Evolutionary conservation across 35 echinoderm and acorn worm species (phyloP).

Genomic region (Lytechinus variegatus): DNA sequence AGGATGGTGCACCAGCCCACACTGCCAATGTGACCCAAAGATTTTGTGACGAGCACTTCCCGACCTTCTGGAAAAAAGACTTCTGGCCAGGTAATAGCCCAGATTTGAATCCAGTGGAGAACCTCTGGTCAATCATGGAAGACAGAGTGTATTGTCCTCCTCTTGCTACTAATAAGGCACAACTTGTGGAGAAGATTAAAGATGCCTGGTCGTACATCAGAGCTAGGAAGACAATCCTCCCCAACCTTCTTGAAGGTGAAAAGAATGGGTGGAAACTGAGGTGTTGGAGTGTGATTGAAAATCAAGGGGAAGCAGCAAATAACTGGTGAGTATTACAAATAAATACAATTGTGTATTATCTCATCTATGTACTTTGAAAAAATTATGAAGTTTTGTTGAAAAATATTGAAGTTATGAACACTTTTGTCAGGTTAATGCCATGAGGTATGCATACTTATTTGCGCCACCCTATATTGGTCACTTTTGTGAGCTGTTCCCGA

Average conservation of each 20-base stretch:
- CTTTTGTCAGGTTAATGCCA: slow-evolving; percentile 10
- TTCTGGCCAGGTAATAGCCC: slow-evolving; percentile 61
- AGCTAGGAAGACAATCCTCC: slow-evolving; percentile 60
- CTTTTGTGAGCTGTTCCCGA: too few species aligned
- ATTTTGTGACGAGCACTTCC: slow-evolving; percentile 48
- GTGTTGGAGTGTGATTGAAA: slow-evolving; percentile 64
- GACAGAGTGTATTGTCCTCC: slow-evolving; percentile 56
- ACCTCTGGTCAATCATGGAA: slow-evolving; percentile 62
- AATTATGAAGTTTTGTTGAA: slow-evolving; percentile 23
- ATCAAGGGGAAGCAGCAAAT: slow-evolving; percentile 55
- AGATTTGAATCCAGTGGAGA: slow-evolving; percentile 64
- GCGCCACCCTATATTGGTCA: slow-evolving; percentile 17
- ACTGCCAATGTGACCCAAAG: slow-evolving; percentile 50
- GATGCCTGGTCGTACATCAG: slow-evolving; percentile 66
- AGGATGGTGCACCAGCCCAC: slow-evolving; percentile 56
- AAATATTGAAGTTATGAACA: slow-evolving; percentile 16
- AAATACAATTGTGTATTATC: slow-evolving; percentile 16
- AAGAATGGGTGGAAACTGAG: slow-evolving; percentile 50
- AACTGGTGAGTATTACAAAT: neutral
- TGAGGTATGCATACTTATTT: slow-evolving; percentile 14
- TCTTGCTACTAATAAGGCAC: slow-evolving; percentile 58
- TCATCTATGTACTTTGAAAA: neutral
- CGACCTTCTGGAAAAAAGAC: slow-evolving; percentile 59
- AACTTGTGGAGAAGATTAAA: slow-evolving; percentile 55
- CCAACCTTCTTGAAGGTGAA: slow-evolving; percentile 70